Evolutionary conservation across 2,797 vertebrate species (phyloP), one percentile per base, ranked within the genome.

Genomic region (Ctenosaura bakeri): DNA sequence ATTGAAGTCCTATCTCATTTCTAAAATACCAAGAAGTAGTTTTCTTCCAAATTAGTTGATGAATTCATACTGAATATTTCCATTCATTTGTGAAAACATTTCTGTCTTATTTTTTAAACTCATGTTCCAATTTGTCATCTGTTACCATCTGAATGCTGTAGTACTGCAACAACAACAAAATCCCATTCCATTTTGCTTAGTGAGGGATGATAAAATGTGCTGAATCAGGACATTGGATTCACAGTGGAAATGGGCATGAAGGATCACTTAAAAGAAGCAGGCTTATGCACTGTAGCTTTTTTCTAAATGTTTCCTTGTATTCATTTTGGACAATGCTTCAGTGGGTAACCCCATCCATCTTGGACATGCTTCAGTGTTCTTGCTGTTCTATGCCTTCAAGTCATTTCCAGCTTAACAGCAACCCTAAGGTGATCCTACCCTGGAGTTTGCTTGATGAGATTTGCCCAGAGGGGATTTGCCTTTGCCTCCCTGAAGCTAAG

Each of bases 1-100:
- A 89, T 4, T 64, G 50, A 59, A 89, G 73, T 77, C 56, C 42
- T 77, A 24, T 29, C 26, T 32, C 56, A 35, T 83, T 84, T 84
- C 4, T 56, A 73, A 71, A 81, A 64, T 42, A 14, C 26, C 10
- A 66, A 54, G 26, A 82, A 59, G 38, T 59, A 50, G 29, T 52
- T 73, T 73, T 22, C 83, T 85, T 73, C 59, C 73, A 59, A 5
- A 59, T 77, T 59, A 32, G 26, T 38, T 62, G 85, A 77, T 5
- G 7, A 59, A 35, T 59, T 62, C 50, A 29, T 56, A 76, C 8
- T 74, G 52, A 76, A 59, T 76, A 42, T 29, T 24, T 76, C n/a
- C 12, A 26, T 29, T 74, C 71, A 38, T 38, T 86, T 86, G 69
- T 76, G 26, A 76, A 76, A 38, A 56, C 42, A 29, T 29, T 56